Evolutionary conservation across 2,113 vertebrate species (phyloP).

Genomic region (Verasper variegatus): DNA sequence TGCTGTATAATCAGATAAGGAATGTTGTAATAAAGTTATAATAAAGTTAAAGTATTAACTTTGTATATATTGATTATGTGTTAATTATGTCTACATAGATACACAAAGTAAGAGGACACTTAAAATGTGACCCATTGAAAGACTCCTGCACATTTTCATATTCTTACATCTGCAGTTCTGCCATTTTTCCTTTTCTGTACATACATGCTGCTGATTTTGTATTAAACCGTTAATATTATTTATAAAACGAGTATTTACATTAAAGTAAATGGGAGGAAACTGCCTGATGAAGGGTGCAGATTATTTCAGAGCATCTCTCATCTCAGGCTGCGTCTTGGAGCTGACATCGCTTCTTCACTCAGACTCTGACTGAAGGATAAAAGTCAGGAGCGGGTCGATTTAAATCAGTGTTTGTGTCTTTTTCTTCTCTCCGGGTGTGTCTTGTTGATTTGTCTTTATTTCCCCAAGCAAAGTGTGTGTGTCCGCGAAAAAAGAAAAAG

Average conservation of each 20-base stretch:
- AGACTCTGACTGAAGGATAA: not conserved
- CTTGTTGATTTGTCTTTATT: slow-evolving; percentile 55
- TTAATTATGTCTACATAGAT: not conserved
- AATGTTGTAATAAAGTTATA: not conserved
- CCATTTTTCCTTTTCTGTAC: not conserved
- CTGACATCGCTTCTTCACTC: too few species aligned
- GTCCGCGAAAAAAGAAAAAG: slow-evolving; percentile 17
- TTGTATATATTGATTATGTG: too few species aligned
- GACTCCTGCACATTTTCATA: not conserved
- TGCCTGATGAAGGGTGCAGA: too few species aligned
- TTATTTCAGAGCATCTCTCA: too few species aligned
- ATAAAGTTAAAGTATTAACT: too few species aligned
- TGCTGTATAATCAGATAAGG: not conserved
- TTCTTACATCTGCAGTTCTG: not conserved
- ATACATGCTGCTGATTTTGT: too few species aligned
- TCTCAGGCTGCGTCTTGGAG: too few species aligned
- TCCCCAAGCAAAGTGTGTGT: slow-evolving; percentile 55
- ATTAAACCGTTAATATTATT: too few species aligned
- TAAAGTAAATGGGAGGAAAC: too few species aligned
- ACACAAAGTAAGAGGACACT: not conserved
- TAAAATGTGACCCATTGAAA: not conserved
- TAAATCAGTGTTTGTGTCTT: not conserved
- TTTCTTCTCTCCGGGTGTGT: slow-evolving; percentile 42
- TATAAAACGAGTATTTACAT: too few species aligned
- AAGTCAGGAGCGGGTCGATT: not conserved